Conservation (phyloP, 1,140 invertebrate species). For the Listronotus bonariensis region DNA sequence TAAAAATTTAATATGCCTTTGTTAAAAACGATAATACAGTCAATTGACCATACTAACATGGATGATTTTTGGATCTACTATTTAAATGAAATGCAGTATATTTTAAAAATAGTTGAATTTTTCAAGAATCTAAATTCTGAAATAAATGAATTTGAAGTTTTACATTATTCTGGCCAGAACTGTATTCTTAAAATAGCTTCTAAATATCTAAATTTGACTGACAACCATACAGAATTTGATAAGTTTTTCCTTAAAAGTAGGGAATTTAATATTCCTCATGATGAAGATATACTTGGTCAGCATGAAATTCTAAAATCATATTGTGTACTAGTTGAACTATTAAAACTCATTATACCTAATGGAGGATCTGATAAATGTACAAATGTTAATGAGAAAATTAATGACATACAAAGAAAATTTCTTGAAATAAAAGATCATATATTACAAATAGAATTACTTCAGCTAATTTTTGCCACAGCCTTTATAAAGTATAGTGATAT, state of each 20-base stretch:
- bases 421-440: slow-evolving; percentile 35
- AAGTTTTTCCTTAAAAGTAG: slow-evolving; percentile 20
- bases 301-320: slow-evolving; percentile 38
- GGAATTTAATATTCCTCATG: slow-evolving; percentile 8
- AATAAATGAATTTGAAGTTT: slow-evolving; percentile 29
- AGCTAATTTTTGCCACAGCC: slow-evolving; percentile 48
- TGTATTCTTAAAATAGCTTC: slow-evolving; percentile 37
- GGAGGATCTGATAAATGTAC: slow-evolving; percentile 21
- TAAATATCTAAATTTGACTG: slow-evolving; percentile 19
- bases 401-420: slow-evolving; percentile 40
- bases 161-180: slow-evolving; percentile 29
- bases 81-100: slow-evolving; percentile 38
- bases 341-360: slow-evolving; percentile 34
- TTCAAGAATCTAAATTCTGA: slow-evolving; percentile 26
- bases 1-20: slow-evolving; percentile 26
- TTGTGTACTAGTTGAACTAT: slow-evolving; percentile 42
- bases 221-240: slow-evolving; percentile 18
- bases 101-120: slow-evolving; percentile 39
- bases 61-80: slow-evolving; percentile 41
- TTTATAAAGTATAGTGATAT: slow-evolving; percentile 42
- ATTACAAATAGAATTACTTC: slow-evolving; percentile 48
- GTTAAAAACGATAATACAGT: slow-evolving; percentile 22
- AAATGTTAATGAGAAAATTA: slow-evolving; percentile 36
- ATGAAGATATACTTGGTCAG: slow-evolving; percentile 33
- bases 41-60: slow-evolving; percentile 26